phyloP scores from a whole-genome alignment of 2,797 vertebrate species.

The Malacoraja senta region DNA sequence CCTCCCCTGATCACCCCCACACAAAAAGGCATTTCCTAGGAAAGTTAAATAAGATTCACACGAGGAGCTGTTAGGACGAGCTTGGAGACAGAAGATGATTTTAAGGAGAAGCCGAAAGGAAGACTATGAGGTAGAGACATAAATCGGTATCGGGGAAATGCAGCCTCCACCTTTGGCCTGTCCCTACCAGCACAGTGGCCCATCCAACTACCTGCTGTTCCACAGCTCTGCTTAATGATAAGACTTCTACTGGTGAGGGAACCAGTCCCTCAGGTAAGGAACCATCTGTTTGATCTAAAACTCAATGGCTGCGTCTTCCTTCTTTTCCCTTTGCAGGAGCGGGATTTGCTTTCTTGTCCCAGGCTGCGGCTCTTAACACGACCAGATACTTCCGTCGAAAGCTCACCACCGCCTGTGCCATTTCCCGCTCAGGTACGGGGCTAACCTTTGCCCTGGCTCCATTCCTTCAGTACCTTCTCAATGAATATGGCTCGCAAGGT shows the following conservation, averaged over 20 bases:
- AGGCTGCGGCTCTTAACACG: slow-evolving; percentile 31
- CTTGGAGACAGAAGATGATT: too few species aligned
- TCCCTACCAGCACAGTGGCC: too few species aligned
- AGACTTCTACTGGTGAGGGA: neutral
- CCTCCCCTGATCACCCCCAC: neutral
- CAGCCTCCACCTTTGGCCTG: neutral
- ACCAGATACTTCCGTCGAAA: slow-evolving; percentile 31
- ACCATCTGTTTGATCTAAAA: too few species aligned
- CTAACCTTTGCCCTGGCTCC: slow-evolving; percentile 37
- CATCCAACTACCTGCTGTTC: neutral
- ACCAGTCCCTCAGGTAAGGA: neutral
- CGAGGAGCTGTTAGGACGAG: neutral
- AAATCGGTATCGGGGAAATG: too few species aligned
- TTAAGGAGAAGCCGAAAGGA: neutral
- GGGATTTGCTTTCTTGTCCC: slow-evolving; percentile 36
- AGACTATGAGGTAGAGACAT: neutral
- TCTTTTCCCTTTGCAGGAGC: neutral
- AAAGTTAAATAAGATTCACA: neutral
- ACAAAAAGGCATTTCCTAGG: neutral
- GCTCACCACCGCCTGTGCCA: slow-evolving; percentile 30
- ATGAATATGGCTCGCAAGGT: slow-evolving; percentile 38
- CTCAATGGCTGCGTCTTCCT: neutral
- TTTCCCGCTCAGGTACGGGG: slow-evolving; percentile 35
- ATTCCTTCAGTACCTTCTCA: slow-evolving; percentile 32
- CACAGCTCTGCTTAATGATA: neutral